Evolutionary conservation across 2,113 vertebrate species (phyloP).

Genomic region (Antechinus stuartii): DNA sequence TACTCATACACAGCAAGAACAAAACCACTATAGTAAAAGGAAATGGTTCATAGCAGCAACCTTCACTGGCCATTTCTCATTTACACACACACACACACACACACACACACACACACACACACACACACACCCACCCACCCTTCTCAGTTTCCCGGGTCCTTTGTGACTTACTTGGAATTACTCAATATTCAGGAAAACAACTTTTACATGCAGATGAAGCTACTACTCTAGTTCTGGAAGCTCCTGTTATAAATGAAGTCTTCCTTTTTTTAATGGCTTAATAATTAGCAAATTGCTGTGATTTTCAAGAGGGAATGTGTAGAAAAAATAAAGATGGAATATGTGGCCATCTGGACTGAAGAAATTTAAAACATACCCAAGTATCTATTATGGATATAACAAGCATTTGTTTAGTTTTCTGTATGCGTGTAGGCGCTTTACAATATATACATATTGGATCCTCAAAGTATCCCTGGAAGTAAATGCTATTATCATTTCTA

Average conservation of each 20-base stretch:
- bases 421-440: background rate
- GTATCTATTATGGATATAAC: background rate
- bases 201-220: conserved; percentile 5
- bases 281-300: background rate
- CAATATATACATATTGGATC: background rate
- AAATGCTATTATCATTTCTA: background rate
- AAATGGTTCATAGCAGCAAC: background rate
- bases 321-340: background rate
- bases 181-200: background rate
- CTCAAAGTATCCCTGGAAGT: background rate
- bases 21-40: background rate
- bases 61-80: background rate
- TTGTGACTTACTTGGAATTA: background rate
- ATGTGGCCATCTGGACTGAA: background rate
- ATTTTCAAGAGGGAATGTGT: background rate
- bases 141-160: conserved; percentile 21
- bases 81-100: no score
- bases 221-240: conserved; percentile 34
- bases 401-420: background rate
- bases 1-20: background rate
- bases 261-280: conserved; percentile 32
- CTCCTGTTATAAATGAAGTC: conserved; percentile 29
- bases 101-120: no score
- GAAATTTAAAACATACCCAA: background rate
- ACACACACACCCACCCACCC: no score